Percentiles rank a stretch among this genome's conserved stretches.
Conservation (phyloP, 2,888 invertebrate genomes). For the Priocnemis perturbator region DNA sequence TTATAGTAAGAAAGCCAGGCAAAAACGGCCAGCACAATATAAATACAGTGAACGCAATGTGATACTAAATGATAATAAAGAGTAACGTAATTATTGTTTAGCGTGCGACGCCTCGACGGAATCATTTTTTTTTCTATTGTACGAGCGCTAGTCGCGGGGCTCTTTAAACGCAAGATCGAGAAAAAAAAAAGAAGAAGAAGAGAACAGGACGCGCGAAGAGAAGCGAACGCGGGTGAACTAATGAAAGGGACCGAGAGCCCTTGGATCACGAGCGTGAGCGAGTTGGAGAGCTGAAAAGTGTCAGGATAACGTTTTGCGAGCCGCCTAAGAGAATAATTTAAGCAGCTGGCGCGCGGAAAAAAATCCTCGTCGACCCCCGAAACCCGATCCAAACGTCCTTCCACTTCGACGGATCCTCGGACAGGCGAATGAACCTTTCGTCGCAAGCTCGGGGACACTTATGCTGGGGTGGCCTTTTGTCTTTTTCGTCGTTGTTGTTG, state of each 20-base stretch:
- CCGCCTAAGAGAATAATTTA: constrained; percentile 47
- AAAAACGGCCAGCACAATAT: constrained; percentile 71
- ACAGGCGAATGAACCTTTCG: no score
- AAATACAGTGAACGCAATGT: constrained; percentile 73
- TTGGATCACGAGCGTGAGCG: constrained; percentile 13
- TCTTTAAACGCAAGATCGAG: background rate
- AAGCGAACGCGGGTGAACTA: background rate
- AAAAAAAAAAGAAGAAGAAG: background rate
- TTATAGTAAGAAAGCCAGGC: constrained; percentile 60
- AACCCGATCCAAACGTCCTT: no score
- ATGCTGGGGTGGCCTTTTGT: no score
- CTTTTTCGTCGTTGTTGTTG: no score
- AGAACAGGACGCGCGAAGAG: background rate
- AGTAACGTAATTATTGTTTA: constrained; percentile 51
- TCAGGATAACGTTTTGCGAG: constrained; percentile 40
- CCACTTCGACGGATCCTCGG: no score
- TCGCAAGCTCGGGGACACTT: no score
- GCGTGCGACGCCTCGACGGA: constrained; percentile 33
- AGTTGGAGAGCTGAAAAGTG: background rate
- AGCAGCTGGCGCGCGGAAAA: constrained; percentile 33
- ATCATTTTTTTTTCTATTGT: background rate
- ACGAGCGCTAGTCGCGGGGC: background rate
- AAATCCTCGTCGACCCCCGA: no score
- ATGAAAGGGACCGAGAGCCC: background rate
- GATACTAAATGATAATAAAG: constrained; percentile 75